Evolutionary conservation across 2,888 invertebrate genomes (phyloP).

Genomic region (Amphiduros pacificus): DNA sequence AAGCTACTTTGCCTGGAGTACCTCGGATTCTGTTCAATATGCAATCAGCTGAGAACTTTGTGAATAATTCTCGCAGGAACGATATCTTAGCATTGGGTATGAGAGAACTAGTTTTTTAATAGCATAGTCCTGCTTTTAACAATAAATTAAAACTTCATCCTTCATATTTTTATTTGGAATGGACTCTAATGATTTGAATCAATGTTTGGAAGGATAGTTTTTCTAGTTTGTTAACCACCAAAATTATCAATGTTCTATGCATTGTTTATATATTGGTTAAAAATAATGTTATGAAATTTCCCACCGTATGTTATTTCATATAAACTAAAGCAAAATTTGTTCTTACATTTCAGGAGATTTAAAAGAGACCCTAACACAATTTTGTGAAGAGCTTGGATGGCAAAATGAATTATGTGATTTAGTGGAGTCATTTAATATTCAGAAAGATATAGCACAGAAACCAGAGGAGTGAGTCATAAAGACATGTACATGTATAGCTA

Average conservation of each 20-base stretch:
- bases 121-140: no score
- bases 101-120: background rate
- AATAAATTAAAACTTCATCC: no score
- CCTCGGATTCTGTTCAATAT: conserved; percentile 34
- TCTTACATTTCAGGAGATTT: conserved; percentile 13
- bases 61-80: conserved; percentile 9
- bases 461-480: no score
- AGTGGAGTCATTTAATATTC: no score
- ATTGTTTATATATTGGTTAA: background rate
- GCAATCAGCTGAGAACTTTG: conserved; percentile 28
- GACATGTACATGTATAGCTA: no score
- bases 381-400: conserved; percentile 17
- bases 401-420: conserved; percentile 5
- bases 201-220: background rate
- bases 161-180: no score
- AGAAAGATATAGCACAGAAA: no score
- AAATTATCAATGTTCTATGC: background rate
- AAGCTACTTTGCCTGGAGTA: conserved; percentile 11
- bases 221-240: background rate
- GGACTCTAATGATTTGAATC: no score
- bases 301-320: background rate
- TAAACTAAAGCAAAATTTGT: background rate
- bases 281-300: no score
- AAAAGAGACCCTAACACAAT: background rate
- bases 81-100: conserved; percentile 23